Conservation (phyloP, 2,888 invertebrate species). For the Rutpela maculata region DNA sequence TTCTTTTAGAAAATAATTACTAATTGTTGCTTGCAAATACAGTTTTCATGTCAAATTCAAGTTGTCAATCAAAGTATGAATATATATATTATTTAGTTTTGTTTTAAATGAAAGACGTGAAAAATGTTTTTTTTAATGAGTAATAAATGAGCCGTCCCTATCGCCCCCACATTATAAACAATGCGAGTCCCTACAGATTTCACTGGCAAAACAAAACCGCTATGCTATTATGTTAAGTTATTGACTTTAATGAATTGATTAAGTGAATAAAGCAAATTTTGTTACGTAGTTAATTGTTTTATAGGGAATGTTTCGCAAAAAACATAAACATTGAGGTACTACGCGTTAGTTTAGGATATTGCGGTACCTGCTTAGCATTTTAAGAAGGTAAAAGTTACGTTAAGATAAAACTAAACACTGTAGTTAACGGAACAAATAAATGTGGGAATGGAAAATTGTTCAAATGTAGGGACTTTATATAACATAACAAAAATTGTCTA, state of each 20-base stretch:
- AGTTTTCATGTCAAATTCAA: no score
- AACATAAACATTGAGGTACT: slow-evolving; percentile 21
- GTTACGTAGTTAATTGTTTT: slow-evolving; percentile 18
- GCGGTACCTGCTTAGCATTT: not conserved
- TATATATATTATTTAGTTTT: no score
- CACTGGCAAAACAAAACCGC: slow-evolving; percentile 1
- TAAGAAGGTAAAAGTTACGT: not conserved
- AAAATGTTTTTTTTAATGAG: not conserved
- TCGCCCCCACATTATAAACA: slow-evolving; percentile 16
- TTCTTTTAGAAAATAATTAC: no score
- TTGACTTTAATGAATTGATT: slow-evolving; percentile 26
- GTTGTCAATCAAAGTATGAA: no score
- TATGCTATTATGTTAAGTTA: slow-evolving; percentile 29
- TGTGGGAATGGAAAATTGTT: not conserved
- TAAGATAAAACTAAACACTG: not conserved
- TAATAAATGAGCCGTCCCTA: not conserved
- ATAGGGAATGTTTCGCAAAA: slow-evolving; percentile 12
- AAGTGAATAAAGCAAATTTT: slow-evolving; percentile 10
- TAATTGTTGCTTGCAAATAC: no score
- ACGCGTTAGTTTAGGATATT: slow-evolving; percentile 12
- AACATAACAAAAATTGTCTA: not conserved
- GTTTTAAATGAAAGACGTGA: no score
- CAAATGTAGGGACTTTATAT: not conserved
- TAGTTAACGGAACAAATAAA: not conserved
- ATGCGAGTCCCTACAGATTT: not conserved